phyloP scores from a whole-genome alignment of 2,888 invertebrate species.

The Pollenia angustigena region DNA sequence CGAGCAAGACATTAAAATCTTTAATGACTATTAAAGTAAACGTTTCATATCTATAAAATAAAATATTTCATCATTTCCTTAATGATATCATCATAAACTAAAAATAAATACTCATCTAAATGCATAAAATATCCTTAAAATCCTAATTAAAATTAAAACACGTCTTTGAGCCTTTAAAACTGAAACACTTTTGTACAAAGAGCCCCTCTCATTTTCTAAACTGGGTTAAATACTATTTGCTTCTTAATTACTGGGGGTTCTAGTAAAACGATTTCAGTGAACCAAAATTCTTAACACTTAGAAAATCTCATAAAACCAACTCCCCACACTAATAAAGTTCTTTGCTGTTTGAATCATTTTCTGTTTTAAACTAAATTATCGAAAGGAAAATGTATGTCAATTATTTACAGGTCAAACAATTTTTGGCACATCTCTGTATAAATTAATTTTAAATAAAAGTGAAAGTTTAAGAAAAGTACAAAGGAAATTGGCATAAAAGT shows the following conservation, averaged over 20 bases:
- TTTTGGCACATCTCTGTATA: constrained; percentile 54
- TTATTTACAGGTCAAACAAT: constrained; percentile 61
- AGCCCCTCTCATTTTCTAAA: background rate
- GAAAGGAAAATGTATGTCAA: constrained; percentile 57
- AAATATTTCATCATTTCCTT: constrained; percentile 49
- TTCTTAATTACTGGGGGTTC: constrained; percentile 37
- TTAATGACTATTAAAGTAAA: constrained; percentile 57
- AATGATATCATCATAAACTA: constrained; percentile 21
- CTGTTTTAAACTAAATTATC: constrained; percentile 17
- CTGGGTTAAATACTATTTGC: constrained; percentile 47
- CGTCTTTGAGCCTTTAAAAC: background rate
- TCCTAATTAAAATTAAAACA: constrained; percentile 26
- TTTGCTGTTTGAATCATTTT: background rate
- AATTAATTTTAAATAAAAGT: constrained; percentile 44
- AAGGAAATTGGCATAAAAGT: constrained; percentile 2
- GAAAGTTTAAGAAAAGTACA: constrained; percentile 10
- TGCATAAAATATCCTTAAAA: constrained; percentile 24
- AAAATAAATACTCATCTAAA: background rate
- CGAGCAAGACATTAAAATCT: constrained; percentile 44
- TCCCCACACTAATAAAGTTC: constrained; percentile 26
- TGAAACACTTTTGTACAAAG: no score
- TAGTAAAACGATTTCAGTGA: constrained; percentile 8
- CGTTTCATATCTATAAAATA: constrained; percentile 49
- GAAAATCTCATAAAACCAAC: constrained; percentile 15
- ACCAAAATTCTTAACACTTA: constrained; percentile 15